A percentile compares a stretch with the other conserved stretches of the same genome.
These are phyloP conservation scores for Eudasyphora cyanicolor DNA, from an alignment of 2,888 invertebrate genomes.

Conservation along the genomic window DNA sequence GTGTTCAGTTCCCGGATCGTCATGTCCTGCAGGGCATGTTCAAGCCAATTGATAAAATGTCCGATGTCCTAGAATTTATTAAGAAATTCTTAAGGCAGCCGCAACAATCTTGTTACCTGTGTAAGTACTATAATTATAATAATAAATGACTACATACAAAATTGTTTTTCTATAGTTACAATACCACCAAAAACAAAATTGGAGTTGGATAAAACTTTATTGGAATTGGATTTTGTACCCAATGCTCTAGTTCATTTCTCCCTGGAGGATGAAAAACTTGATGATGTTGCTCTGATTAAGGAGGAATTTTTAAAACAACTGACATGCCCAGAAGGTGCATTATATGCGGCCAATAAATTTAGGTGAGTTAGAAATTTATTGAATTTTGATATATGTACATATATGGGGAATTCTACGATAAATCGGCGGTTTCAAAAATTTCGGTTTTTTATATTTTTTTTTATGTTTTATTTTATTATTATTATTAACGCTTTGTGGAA, in stretches of 20 bases:
- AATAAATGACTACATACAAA: neutral
- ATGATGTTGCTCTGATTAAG: constrained; percentile 81
- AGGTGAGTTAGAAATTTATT: constrained; percentile 75
- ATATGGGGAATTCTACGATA: no score
- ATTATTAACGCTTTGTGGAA: no score
- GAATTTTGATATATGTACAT: no score
- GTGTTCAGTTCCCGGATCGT: constrained; percentile 93
- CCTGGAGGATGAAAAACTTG: constrained; percentile 78
- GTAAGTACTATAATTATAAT: constrained; percentile 81
- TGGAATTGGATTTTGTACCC: constrained; percentile 89
- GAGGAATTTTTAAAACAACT: constrained; percentile 83
- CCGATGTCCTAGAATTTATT: constrained; percentile 87
- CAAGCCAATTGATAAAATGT: constrained; percentile 87
- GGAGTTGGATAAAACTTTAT: constrained; percentile 83
- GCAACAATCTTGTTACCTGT: constrained; percentile 87
- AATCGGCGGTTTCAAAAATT: no score
- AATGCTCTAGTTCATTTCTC: constrained; percentile 89
- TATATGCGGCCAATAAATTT: constrained; percentile 85
- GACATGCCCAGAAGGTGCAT: constrained; percentile 85
- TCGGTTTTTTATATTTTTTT: neutral
- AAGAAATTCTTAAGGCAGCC: constrained; percentile 85
- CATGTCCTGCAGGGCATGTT: constrained; percentile 93
- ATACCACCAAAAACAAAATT: constrained; percentile 90
- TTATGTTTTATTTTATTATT: no score
- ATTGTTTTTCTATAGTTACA: constrained; percentile 82